phyloP scores from a whole-genome alignment of 1,140 invertebrate species.

The Acromyrmex heyeri region DNA sequence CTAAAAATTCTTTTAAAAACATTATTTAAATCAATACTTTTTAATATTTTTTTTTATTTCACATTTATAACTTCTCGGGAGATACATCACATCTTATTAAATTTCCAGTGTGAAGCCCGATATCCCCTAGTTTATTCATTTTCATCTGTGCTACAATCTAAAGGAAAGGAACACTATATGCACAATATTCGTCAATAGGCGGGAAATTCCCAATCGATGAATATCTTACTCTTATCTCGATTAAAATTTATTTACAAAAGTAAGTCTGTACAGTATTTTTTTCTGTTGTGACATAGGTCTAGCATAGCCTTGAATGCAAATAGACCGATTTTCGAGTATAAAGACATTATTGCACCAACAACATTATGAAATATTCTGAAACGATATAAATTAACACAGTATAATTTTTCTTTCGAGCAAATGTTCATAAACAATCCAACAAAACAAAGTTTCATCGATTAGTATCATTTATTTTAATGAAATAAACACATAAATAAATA shows the following conservation, averaged over 20 bases:
- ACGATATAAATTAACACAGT: slow-evolving; percentile 33
- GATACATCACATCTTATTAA: slow-evolving; percentile 63
- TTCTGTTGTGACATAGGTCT: slow-evolving; percentile 75
- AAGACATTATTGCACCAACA: slow-evolving; percentile 76
- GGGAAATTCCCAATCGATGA: slow-evolving; percentile 76
- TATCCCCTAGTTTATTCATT: slow-evolving; percentile 70
- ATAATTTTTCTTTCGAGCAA: slow-evolving; percentile 59
- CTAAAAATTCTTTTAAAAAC: neutral
- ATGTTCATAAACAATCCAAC: slow-evolving; percentile 50
- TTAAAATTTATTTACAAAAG: slow-evolving; percentile 82
- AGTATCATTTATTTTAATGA: neutral
- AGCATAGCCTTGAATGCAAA: slow-evolving; percentile 78
- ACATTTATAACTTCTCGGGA: slow-evolving; percentile 51
- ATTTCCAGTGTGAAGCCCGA: slow-evolving; percentile 76
- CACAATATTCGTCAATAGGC: slow-evolving; percentile 81
- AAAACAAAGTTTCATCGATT: neutral
- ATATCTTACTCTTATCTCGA: slow-evolving; percentile 72
- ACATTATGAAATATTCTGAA: slow-evolving; percentile 34
- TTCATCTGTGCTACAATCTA: slow-evolving; percentile 72
- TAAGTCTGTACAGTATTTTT: slow-evolving; percentile 72
- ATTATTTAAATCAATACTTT: neutral
- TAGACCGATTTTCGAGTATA: slow-evolving; percentile 76
- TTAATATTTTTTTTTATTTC: neutral
- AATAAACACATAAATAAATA: slow-evolving; percentile 7
- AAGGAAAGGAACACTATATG: slow-evolving; percentile 80